Percentiles rank a stretch among this genome's conserved stretches.
Evolutionary conservation across 2,113 vertebrate genomes (phyloP).

Genomic region (Pterocles burchelli): DNA sequence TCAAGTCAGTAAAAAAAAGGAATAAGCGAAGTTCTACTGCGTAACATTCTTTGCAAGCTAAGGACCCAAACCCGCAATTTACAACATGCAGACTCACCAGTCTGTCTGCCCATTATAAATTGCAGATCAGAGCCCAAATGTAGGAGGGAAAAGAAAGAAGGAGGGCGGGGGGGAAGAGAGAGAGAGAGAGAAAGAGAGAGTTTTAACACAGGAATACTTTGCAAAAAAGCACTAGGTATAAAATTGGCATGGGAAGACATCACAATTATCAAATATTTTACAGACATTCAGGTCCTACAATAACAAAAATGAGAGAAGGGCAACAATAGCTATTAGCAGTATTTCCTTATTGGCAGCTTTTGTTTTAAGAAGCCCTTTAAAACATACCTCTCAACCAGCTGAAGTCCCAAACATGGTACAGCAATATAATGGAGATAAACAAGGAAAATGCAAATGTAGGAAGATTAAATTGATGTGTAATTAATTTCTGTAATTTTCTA

Average conservation of each 20-base stretch:
- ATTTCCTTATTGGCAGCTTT: constrained; percentile 24
- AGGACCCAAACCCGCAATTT: constrained; percentile 67
- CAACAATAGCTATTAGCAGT: constrained; percentile 17
- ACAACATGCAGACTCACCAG: constrained; percentile 71
- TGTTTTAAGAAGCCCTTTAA: constrained; percentile 28
- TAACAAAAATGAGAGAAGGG: neutral
- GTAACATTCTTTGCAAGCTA: constrained; percentile 60
- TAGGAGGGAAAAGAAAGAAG: neutral
- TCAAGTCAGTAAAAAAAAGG: constrained; percentile 5
- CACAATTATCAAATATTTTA: constrained; percentile 39
- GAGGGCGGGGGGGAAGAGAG: rapidly evolving
- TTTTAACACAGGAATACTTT: constrained; percentile 57
- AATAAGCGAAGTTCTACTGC: constrained; percentile 65
- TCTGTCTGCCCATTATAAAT: constrained; percentile 68
- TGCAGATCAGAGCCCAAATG: constrained; percentile 65
- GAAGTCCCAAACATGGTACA: neutral
- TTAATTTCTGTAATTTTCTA: constrained; percentile 12
- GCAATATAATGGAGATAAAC: neutral
- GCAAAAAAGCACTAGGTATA: constrained; percentile 31
- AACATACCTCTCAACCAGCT: constrained; percentile 67
- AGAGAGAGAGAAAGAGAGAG: constrained; percentile 11
- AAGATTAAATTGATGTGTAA: neutral
- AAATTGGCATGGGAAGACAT: constrained; percentile 20
- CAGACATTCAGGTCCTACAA: constrained; percentile 21
- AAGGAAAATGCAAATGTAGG: neutral